Evolutionary conservation across 2,888 invertebrate genomes (phyloP), one percentile per base, ranked within the genome.

Genomic region (Lampropteryx suffumata): DNA sequence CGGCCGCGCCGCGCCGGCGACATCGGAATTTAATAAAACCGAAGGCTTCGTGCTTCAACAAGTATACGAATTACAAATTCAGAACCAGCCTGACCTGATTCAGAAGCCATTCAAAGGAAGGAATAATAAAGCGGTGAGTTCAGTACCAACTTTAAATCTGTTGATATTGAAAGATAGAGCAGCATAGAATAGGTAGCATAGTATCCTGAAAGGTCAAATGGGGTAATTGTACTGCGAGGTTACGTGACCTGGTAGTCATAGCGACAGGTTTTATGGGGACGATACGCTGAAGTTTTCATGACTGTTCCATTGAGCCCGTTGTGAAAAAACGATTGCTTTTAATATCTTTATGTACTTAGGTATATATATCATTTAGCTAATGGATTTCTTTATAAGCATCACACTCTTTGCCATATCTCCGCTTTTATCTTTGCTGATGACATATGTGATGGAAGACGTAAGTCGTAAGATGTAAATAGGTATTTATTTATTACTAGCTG

Each of bases 41-140:
- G 57, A 50, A 61, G 59, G 59, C 51, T 63, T 64, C 62, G 41
- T 42, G 35, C 62, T 62, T 67, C 65, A 71, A 67, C 69, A 65
- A 65, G 66, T 67, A 60, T 14, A 41, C 56, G 43, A 24, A 14
- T 48, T 17, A 53, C 44, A 40, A 21, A 48, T 40, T 48, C 30
- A 48, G 12, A 37, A 36, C 35, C 29, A 35, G 33, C 10, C 33
- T 50, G 45, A 43, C 43, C 48, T 40, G 27, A 50, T 42, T 46
- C 21, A 39, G 17, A 14, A 32, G 10, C 21, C 39, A 36, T 30
- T 42, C 29, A 24, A 42, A 43, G 30, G 47, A 9, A 44, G 14
- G 7, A n/a, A n/a, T n/a, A n/a, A n/a, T n/a, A n/a, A n/a, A n/a
- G n/a, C n/a, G n/a, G n/a, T n/a, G n/a, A n/a, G n/a, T n/a, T n/a